Base-by-base conservation (phyloP, 35 echinoderm and acorn worm species). In the Heliocidaris tuberculata region DNA sequence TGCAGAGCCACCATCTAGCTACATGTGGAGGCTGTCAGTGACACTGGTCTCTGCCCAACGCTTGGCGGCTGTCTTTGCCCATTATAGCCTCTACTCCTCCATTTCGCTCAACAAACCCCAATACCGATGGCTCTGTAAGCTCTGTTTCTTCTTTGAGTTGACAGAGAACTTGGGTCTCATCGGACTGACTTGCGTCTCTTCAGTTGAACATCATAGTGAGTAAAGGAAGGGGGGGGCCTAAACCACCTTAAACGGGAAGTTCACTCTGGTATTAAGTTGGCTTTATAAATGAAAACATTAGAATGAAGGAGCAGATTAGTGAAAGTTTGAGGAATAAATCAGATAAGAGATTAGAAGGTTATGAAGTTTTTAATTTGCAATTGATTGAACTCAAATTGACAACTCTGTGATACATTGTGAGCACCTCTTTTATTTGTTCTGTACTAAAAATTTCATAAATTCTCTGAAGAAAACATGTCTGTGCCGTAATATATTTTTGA, bases 21-120 rank as follows among this genome's bases (percentile, higher is more conserved):
- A 97, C 71, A 32, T 97, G 15, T 97, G 97, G 97, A 48, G 94
- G 24, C 42, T 97, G 17, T 47, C 93, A 2, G 93, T 97, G 27
- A 94, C 95, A 11, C 35, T 97, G 31, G 50, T 56, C 48, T 49
- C 94, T 48, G 85, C 61, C 49, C 97, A 94, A 50, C 71, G 96
- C 13, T 31, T 97, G 4, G 6, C 89, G 5, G 52, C 89, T 1
- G 30, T 92, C 54, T 12, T 65, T 9, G 6, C 13, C 31, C 50
- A 95, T 49, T 92, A 92, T 42, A 49, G 11, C 59, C 48, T 86
- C 47, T 86, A 86, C 70, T 88, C 32, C 29, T 32, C 31, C 17
- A 60, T 95, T 11, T 47, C 91, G 27, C 85, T 32, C 9, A 88
- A 59, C 13, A 19, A 31, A 16, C 47, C 92, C 78, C 85, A 90